Base-by-base conservation (phyloP, 2,113 vertebrate species). In the Axis porcinus region DNA sequence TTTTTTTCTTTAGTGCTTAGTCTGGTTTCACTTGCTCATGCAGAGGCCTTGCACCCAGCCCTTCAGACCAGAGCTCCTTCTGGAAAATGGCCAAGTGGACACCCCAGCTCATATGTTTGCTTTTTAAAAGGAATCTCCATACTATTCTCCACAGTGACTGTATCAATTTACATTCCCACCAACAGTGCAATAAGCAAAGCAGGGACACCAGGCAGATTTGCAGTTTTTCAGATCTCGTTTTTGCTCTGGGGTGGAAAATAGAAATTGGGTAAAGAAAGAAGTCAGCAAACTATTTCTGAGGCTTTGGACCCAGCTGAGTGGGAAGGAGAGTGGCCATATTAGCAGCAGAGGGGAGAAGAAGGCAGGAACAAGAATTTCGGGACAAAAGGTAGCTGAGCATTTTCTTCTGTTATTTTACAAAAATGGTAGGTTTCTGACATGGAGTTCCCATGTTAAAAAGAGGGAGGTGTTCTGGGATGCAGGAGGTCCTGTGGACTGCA, bases 391-490 rank as follows among this genome's bases (percentile, higher is more conserved):
- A 58, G 45, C 5, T 50, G 40, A 81, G 47, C 1, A 7, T 55
- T 86, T 60, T 78, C 43, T 57, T 64, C 50, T 16, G 3, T 74
- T 83, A 33, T 47, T 86, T 47, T 90, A 50, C 40, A 47, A 55
- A 84, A 85, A 7, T 1, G 3, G 16, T n/a, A 58, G 14, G 43
- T 79, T 45, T 55, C 54, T 1, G 5, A 47, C 43, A 50, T 14
- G 28, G 36, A 43, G 52, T 28, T 7, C 2, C 9, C 4, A 9
- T 2, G 62, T 19, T 55, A 40, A 64, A 6, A 83, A 82, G 50
- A 78, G 10, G 33, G n/a, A 50, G 27, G 40, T 70, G 14, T 1
- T 21, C 30, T 1, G 15, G 9, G 17, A 7, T 1, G 2, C 19
- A 30, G 16, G 0, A 14, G 7, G 43, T 21, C 19, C 57, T 67